These are phyloP conservation scores for Empidonax alnorum DNA, from an alignment of 2,113 vertebrate genomes.

Conservation along the genomic window DNA sequence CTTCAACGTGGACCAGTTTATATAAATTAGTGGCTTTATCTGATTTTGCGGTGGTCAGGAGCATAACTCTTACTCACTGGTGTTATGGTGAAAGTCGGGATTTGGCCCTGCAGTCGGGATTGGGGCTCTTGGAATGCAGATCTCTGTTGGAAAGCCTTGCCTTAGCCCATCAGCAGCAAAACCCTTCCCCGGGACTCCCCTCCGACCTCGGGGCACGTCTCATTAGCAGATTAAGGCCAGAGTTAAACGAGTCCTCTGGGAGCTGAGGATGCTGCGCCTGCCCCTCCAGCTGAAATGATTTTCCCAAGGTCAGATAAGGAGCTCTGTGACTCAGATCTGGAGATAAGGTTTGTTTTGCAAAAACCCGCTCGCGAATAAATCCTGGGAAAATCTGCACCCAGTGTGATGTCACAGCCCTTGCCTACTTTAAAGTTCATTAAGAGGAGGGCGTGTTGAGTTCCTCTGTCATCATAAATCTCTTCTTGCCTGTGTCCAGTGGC, in stretches of 20 bases:
- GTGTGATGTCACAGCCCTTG: not conserved
- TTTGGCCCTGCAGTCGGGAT: not conserved
- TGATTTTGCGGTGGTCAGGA: not conserved
- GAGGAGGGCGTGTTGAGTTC: not conserved
- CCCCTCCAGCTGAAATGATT: not conserved
- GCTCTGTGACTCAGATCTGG: not conserved
- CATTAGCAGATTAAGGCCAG: conserved; percentile 50
- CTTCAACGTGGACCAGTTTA: not conserved
- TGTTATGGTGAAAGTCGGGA: not conserved
- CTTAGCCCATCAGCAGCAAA: not conserved
- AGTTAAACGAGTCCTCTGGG: conserved; percentile 36
- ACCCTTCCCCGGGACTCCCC: not conserved
- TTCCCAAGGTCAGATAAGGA: conserved; percentile 25
- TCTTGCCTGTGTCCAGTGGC: accelerated
- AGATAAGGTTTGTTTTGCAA: conserved; percentile 41
- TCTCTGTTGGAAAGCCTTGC: not conserved
- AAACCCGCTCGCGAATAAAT: not conserved
- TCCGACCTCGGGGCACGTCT: conserved; percentile 22
- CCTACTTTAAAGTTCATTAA: not conserved
- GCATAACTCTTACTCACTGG: not conserved
- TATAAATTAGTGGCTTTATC: not conserved
- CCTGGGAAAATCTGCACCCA: not conserved
- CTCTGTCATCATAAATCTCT: not conserved
- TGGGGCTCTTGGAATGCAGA: not conserved
- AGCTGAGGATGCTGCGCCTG: not conserved